Evolutionary conservation across 2,888 invertebrate genomes (phyloP), one percentile per base, ranked within the genome.

Genomic region (Gymnoscelis rufifasciata): DNA sequence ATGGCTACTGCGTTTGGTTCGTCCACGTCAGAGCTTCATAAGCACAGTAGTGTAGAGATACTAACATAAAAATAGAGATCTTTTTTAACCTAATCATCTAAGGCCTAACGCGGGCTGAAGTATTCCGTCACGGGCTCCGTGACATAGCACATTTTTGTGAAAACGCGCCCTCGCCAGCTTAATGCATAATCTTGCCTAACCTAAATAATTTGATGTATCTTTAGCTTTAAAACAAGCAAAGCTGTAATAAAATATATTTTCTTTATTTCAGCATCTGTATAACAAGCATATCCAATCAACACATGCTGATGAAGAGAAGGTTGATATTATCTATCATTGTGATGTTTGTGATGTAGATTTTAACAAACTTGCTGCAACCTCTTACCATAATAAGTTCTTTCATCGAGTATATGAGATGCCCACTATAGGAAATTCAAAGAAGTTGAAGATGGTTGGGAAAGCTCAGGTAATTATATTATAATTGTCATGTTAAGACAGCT

Each of bases 301-400:
- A 4, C 91, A 92, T 57, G 67, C 74, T 6, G 56, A 59, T 5
- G 59, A 58, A 44, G 62, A 62, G 35, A 57, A 19, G 19, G 54
- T 14, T 6, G 57, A 64, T 1, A 73, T 56, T n/a, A 57, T 61
- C 12, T 82, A 84, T 37, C 76, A 74, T 23, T 92, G 92, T 65
- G 83, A 89, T 42, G 79, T 83, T 37, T 92, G 92, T 59, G 74
- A 84, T 56, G 90, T 90, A 7, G 71, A 87, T 43, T 92, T 92
- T 69, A 89, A 83, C 60, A 74, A 87, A 24, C 71, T 84, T 2
- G 79, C 88, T 31, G 92, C 92, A 0, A 87, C 91, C 68, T 68
- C 89, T 43, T 91, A 92, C 63, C 92, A 92, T 59, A 88, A 84
- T 43, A 86, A 79, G 52, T 88, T 82, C 52, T 88, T 80, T 50